Evolutionary conservation across 2,113 vertebrate genomes (phyloP).

Genomic region (Hyla sarda): DNA sequence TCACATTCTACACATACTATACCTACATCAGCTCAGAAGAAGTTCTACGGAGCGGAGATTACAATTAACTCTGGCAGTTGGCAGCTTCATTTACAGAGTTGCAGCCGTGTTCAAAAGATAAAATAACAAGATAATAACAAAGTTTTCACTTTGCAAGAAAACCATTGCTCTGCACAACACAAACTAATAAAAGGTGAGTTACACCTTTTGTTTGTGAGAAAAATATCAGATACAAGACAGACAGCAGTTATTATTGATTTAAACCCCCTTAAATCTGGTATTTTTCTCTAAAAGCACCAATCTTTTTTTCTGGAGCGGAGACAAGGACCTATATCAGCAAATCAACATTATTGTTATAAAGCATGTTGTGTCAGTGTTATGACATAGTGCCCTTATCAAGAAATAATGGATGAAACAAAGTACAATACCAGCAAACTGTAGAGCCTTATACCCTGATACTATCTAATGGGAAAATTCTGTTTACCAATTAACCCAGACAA

Average conservation of each 20-base stretch:
- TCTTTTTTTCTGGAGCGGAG: constrained; percentile 1
- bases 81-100: constrained; percentile 38
- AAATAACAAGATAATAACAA: constrained; percentile 30
- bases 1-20: constrained; percentile 28
- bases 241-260: constrained; percentile 31
- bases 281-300: constrained; percentile 29
- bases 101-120: constrained; percentile 30
- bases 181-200: constrained; percentile 20
- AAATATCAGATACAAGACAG: neutral
- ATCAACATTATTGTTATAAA: constrained; percentile 25
- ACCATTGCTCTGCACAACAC: neutral
- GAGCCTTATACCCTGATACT: neutral
- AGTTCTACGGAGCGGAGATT: constrained; percentile 10
- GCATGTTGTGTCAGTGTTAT: neutral
- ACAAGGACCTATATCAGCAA: neutral
- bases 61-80: constrained; percentile 37
- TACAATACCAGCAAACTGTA: neutral
- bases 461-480: neutral
- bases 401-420: constrained; percentile 29
- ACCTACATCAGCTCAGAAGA: constrained; percentile 41
- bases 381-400: constrained; percentile 11
- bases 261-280: constrained; percentile 9
- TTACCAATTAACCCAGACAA: neutral
- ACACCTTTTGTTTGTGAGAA: neutral
- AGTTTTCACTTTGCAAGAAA: constrained; percentile 2